Evolutionary conservation across 1,140 invertebrate species (phyloP).

Genomic region (Delia radicum): DNA sequence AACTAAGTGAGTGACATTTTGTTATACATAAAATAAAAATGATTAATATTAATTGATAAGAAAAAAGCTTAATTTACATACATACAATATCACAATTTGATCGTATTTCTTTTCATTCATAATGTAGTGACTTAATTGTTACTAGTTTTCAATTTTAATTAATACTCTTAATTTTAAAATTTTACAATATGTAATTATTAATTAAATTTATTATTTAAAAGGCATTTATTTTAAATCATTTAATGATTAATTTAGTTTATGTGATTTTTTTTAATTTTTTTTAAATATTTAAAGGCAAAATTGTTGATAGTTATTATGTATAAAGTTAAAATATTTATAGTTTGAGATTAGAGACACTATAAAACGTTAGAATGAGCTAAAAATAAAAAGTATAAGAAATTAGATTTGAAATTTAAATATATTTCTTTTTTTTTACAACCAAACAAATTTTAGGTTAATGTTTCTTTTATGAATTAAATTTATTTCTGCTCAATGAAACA

Average conservation of each 20-base stretch:
- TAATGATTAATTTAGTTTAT: neutral
- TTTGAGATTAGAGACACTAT: too few relatives aligned
- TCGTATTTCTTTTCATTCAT: too few relatives aligned
- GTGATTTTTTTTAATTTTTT: neutral
- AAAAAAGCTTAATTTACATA: neutral
- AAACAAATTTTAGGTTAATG: too few relatives aligned
- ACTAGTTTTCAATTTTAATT: neutral
- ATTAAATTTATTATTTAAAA: neutral
- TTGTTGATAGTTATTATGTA: neutral
- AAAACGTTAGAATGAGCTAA: too few relatives aligned
- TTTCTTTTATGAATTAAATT: too few relatives aligned
- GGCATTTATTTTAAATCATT: conserved; percentile 20
- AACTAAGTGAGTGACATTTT: too few relatives aligned
- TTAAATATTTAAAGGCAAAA: neutral
- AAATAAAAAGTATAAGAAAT: too few relatives aligned
- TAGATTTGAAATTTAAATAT: too few relatives aligned
- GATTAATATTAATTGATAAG: too few relatives aligned
- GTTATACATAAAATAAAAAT: too few relatives aligned
- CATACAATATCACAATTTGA: neutral
- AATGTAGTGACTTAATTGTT: neutral
- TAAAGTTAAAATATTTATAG: neutral
- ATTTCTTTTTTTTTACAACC: too few relatives aligned
- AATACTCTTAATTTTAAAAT: neutral
- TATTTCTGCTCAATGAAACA: too few relatives aligned
- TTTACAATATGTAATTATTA: neutral